These are phyloP conservation scores for Mionectes macconnelli DNA, from an alignment of 2,113 vertebrate genomes.

Conservation along the genomic window DNA sequence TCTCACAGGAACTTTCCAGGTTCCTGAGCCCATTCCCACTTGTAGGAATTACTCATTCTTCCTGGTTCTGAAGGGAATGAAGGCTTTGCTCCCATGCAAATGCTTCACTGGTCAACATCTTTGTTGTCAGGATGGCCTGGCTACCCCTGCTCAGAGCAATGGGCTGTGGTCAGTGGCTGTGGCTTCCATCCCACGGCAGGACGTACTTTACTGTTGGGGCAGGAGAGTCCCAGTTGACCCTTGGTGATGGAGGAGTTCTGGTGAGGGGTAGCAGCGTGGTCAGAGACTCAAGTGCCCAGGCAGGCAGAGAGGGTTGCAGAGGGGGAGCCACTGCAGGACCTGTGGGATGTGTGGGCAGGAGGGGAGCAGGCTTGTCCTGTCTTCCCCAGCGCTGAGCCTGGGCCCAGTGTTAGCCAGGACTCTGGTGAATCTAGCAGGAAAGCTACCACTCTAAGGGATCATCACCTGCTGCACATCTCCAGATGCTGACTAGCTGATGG, in stretches of 20 bases:
- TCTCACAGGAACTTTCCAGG: background rate
- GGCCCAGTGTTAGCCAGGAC: background rate
- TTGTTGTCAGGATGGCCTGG: background rate
- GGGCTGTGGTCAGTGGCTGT: background rate
- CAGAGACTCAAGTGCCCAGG: background rate
- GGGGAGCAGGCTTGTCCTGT: background rate
- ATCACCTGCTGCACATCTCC: background rate
- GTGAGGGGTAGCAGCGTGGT: rapidly evolving
- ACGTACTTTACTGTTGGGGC: background rate
- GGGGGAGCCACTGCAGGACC: background rate
- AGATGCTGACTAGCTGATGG: background rate
- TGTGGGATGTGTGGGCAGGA: background rate
- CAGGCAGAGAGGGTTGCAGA: background rate
- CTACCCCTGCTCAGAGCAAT: background rate
- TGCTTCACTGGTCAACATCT: background rate
- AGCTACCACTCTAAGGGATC: background rate
- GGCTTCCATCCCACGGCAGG: rapidly evolving
- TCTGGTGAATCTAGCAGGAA: background rate
- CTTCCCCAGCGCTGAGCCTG: background rate
- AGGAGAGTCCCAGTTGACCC: background rate
- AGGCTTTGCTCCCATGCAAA: background rate
- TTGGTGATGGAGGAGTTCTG: background rate
- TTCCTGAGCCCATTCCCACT: background rate
- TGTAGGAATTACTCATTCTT: background rate
- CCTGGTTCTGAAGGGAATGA: background rate